Base-by-base conservation (phyloP, 2,113 vertebrate species). In the Phyllostomus discolor region DNA sequence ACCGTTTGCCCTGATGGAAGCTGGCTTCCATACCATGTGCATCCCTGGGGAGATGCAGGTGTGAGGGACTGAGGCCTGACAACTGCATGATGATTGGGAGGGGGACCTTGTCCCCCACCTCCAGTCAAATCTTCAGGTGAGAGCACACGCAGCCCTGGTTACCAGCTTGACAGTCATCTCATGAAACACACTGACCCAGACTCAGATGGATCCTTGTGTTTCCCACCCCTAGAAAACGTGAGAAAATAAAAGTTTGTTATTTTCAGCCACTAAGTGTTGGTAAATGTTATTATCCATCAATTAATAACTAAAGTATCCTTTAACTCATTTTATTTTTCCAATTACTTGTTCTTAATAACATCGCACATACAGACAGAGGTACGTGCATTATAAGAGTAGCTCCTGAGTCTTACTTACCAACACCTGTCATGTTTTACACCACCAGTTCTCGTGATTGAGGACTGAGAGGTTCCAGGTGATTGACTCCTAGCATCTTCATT, bases 31-130 rank as follows among this genome's bases (percentile, higher is more conserved):
- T 4, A 14, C 2, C 7, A 48, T 0, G 1, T 28, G 4, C 10
- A 66, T 22, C 38, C 31, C 9, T 73, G 4, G 20, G 31, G 41
- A 88, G 31, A 93, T 1, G 8, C 5, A 43, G 33, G 41, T 28
- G 7, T 62, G 31, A 80, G 69, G 9, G 4, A 38, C 0, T 1
- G 11, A 78, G 52, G 14, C 4, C 31, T 31, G 57, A 48, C 10
- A 48, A 4, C 10, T 0, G 31, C 2, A 3, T 3, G 4, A 26
- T n/a, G 24, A 79, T 9, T 12, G 28, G 15, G 7, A 87, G 10
- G 31, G 2, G 11, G 24, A 19, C 22, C 9, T n/a, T 17, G 7
- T 7, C 4, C 16, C 50, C 46, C 1, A 28, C 0, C 10, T 6
- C 17, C 0, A 0, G 10, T n/a, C 7, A 59, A 4, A 22, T 73